A percentile compares a stretch with the other conserved stretches of the same genome.
phyloP scores from a whole-genome alignment of 2,113 vertebrate species.

The Phaethon lepturus region DNA sequence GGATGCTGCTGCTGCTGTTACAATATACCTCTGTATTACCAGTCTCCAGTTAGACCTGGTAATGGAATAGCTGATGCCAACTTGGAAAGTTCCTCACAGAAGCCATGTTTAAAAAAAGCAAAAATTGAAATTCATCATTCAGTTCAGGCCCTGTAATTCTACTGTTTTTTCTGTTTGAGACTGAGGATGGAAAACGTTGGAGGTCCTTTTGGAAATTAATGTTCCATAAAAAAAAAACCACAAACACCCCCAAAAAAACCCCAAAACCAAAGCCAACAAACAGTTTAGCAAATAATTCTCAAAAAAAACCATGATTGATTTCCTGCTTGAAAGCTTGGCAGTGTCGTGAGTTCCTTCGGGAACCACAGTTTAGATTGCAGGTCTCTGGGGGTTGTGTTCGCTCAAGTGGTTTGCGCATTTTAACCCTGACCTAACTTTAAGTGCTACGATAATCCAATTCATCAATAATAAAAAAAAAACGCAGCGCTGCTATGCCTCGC shows the following conservation, averaged over 20 bases:
- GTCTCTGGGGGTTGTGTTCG: neutral
- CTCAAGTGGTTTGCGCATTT: neutral
- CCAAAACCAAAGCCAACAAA: neutral
- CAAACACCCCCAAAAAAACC: neutral
- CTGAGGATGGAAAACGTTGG: neutral
- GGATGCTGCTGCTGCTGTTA: neutral
- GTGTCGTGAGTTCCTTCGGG: neutral
- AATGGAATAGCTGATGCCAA: neutral
- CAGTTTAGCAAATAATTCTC: neutral
- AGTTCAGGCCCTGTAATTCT: neutral
- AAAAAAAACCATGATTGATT: neutral
- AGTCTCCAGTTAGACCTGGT: neutral
- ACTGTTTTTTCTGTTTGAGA: neutral
- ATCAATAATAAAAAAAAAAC: neutral
- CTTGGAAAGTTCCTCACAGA: neutral
- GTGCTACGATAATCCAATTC: neutral
- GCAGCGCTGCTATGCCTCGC: neutral
- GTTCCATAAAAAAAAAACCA: neutral
- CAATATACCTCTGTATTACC: neutral
- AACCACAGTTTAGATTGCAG: neutral
- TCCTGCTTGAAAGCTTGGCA: neutral
- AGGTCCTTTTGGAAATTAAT: neutral
- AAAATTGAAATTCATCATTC: neutral
- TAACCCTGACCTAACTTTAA: neutral
- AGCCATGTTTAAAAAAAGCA: neutral